Evolutionary conservation across 2,888 invertebrate genomes (phyloP).

Genomic region (Pristionchus mayeri): DNA sequence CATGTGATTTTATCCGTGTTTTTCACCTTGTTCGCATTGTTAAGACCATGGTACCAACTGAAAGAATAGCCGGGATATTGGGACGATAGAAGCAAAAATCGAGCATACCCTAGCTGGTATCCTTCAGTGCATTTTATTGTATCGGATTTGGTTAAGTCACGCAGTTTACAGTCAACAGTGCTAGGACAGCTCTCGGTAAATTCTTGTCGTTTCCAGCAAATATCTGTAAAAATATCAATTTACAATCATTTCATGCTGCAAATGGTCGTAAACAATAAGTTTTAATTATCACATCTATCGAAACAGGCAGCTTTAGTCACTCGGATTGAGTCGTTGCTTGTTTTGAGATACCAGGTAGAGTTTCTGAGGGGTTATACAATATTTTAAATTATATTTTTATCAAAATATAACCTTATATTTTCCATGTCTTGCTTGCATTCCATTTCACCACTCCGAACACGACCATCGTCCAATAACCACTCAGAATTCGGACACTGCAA

Average conservation of each 20-base stretch:
- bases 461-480: background rate
- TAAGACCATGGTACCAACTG: too few species aligned
- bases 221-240: background rate
- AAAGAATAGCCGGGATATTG: too few species aligned
- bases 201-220: background rate
- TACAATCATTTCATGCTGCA: background rate
- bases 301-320: background rate
- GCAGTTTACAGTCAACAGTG: too few species aligned
- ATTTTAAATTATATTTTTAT: background rate
- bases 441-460: background rate
- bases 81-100: too few species aligned
- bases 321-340: background rate
- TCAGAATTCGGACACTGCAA: background rate
- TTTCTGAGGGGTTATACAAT: background rate
- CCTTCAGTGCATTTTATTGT: too few species aligned
- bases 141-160: too few species aligned
- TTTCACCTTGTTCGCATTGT: too few species aligned
- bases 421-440: background rate
- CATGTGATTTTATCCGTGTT: background rate
- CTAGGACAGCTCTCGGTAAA: background rate
- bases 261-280: background rate
- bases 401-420: too few species aligned
- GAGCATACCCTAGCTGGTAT: too few species aligned
- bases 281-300: background rate
- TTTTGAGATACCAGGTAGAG: background rate